Conservation (phyloP, 2,797 vertebrate species). For the Hydrolagus colliei region DNA sequence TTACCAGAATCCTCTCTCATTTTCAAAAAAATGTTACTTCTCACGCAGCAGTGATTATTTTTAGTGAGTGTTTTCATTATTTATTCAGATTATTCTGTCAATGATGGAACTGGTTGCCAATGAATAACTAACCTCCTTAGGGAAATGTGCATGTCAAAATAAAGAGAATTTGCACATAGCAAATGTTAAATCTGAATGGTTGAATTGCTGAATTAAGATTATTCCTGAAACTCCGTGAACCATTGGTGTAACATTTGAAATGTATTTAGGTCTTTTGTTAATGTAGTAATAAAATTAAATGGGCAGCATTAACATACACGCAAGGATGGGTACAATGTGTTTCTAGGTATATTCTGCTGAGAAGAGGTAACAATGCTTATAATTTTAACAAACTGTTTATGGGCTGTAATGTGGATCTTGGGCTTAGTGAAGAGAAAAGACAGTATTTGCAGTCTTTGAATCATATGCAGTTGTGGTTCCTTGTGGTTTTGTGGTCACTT, state of each 20-base stretch:
- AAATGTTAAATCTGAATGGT: neutral
- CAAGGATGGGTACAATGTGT: slow-evolving; percentile 1
- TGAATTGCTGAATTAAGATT: neutral
- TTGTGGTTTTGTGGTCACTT: neutral
- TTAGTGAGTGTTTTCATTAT: neutral
- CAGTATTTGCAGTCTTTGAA: neutral
- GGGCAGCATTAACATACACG: neutral
- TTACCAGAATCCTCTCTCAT: too few species aligned
- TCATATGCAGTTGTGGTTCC: neutral
- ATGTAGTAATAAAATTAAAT: neutral
- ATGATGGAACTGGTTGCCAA: neutral
- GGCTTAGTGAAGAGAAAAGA: neutral
- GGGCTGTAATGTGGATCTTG: neutral
- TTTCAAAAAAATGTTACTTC: too few species aligned
- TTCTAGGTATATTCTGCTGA: neutral
- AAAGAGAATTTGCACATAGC: neutral
- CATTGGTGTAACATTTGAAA: too few species aligned
- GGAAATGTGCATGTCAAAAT: neutral
- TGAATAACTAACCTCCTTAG: neutral
- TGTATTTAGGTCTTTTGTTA: neutral
- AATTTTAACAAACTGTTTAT: neutral
- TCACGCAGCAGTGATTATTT: too few species aligned
- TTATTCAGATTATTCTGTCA: neutral
- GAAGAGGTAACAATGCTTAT: neutral
- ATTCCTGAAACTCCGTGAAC: too few species aligned